phyloP scores from a whole-genome alignment of 2,797 vertebrate genomes.

The Bovichtus variegatus region DNA sequence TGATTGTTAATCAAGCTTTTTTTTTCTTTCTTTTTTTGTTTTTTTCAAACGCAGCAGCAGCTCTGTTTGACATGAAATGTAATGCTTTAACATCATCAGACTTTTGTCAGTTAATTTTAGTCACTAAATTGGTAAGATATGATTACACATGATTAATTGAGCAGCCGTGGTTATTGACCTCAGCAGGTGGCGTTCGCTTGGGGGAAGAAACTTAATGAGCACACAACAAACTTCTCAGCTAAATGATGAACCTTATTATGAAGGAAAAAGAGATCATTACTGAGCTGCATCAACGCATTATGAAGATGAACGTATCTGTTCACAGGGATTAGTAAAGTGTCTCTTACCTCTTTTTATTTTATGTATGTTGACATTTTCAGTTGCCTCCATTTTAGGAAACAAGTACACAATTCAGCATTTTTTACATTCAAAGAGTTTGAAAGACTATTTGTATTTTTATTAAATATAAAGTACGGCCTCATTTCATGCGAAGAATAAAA shows the following conservation, averaged over 20 bases:
- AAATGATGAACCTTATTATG: background rate
- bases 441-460: background rate
- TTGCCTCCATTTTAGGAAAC: too few relatives aligned
- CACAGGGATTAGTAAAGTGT: background rate
- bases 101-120: background rate
- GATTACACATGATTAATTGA: background rate
- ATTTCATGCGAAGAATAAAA: too few relatives aligned
- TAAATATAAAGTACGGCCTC: background rate
- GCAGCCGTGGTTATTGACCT: background rate
- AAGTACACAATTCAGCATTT: background rate
- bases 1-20: background rate
- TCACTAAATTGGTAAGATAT: background rate
- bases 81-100: background rate
- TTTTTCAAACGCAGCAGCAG: background rate
- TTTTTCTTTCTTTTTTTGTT: too few relatives aligned
- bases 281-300: background rate
- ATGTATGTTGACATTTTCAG: background rate
- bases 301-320: background rate
- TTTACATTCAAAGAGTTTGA: too few relatives aligned
- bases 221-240: background rate
- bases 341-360: background rate
- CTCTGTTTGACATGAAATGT: background rate
- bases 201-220: background rate
- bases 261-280: background rate
- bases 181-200: background rate